Evolutionary conservation across 2,113 vertebrate species (phyloP).

Genomic region (Sakesphorus luctuosus): DNA sequence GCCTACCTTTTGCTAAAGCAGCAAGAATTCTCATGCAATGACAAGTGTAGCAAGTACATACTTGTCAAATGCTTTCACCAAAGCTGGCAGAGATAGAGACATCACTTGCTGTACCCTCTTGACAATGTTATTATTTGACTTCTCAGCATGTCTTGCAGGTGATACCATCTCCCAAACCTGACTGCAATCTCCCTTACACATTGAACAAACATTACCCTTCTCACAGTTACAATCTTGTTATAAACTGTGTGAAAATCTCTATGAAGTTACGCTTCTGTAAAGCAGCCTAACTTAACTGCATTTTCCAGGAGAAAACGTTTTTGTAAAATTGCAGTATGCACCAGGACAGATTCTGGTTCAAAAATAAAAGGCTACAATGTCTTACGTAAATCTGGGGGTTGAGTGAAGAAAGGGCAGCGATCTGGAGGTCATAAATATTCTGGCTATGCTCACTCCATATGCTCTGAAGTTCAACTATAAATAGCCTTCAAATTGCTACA

Average conservation of each 20-base stretch:
- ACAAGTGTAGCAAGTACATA: neutral
- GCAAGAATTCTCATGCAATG: neutral
- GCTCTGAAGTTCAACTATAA: constrained; percentile 56
- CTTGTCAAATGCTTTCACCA: neutral
- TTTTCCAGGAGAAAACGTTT: neutral
- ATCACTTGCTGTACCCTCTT: neutral
- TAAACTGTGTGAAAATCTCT: constrained; percentile 7
- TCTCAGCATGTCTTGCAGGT: neutral
- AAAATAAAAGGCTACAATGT: constrained; percentile 53
- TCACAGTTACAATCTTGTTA: neutral
- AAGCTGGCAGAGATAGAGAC: neutral
- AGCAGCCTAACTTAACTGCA: neutral
- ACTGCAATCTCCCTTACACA: neutral
- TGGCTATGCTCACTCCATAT: constrained; percentile 41
- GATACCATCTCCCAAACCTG: neutral
- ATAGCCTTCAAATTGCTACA: constrained; percentile 54
- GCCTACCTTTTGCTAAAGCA: neutral
- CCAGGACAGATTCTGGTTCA: constrained; percentile 20
- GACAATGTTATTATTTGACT: neutral
- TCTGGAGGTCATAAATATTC: constrained; percentile 55
- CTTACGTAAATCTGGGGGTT: constrained; percentile 33
- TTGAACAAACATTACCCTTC: neutral
- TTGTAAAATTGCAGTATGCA: neutral
- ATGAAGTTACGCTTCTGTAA: neutral
- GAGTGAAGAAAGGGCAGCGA: constrained; percentile 48